Conservation (phyloP, 2,888 invertebrate species). For the Spatulosminthurus flaviceps region DNA sequence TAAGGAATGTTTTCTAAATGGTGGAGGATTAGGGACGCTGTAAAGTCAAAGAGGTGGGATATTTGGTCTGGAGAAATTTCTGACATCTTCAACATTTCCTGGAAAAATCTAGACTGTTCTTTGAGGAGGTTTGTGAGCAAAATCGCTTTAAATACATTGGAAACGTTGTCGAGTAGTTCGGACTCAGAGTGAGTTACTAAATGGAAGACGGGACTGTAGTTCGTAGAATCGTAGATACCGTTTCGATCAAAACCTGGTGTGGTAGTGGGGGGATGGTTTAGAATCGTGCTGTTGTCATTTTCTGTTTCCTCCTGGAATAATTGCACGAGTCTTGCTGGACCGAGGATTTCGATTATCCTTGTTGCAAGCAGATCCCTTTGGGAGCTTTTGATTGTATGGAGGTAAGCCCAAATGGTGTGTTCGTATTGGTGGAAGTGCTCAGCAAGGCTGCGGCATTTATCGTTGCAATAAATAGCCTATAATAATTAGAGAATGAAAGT, state of each 20-base stretch:
- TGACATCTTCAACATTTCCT: neutral
- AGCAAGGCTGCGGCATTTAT: slow-evolving; percentile 51
- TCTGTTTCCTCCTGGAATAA: no score
- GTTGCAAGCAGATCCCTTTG: slow-evolving; percentile 53
- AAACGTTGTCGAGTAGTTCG: slow-evolving; percentile 41
- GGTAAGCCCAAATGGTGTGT: slow-evolving; percentile 53
- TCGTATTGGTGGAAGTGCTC: slow-evolving; percentile 56
- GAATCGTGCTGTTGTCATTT: neutral
- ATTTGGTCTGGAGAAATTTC: neutral
- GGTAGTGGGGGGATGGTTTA: neutral
- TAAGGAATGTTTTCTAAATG: slow-evolving; percentile 61
- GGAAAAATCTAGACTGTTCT: slow-evolving; percentile 53
- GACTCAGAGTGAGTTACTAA: slow-evolving; percentile 38
- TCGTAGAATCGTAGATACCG: slow-evolving; percentile 53
- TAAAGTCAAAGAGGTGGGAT: slow-evolving; percentile 46
- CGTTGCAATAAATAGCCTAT: slow-evolving; percentile 58
- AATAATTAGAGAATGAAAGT: no score
- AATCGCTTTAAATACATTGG: slow-evolving; percentile 56
- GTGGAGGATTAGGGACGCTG: slow-evolving; percentile 52
- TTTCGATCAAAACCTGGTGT: slow-evolving; percentile 37
- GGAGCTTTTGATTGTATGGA: slow-evolving; percentile 50
- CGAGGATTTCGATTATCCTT: slow-evolving; percentile 55
- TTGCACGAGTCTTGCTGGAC: slow-evolving; percentile 33
- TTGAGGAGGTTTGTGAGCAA: slow-evolving; percentile 54
- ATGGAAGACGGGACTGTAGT: slow-evolving; percentile 28